Evolutionary conservation across 2,888 invertebrate genomes (phyloP).

Genomic region (Tetranychus piercei): DNA sequence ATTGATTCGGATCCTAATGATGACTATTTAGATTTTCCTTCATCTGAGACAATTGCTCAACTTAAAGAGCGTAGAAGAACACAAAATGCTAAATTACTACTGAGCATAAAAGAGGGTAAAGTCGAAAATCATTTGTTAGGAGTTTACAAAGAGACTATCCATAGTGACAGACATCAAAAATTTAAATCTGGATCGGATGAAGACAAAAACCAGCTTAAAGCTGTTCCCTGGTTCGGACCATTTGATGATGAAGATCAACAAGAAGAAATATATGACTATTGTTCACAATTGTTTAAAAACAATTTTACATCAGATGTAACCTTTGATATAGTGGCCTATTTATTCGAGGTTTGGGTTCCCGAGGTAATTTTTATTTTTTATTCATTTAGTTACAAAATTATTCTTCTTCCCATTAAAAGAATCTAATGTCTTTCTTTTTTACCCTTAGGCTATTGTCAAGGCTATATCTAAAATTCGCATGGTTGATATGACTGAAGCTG

Average conservation of each 20-base stretch:
- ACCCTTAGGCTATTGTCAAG: conserved; percentile 16
- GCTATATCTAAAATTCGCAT: conserved; percentile 14
- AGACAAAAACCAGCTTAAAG: conserved; percentile 19
- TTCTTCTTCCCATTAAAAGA: background rate
- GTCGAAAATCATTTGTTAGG: conserved; percentile 21
- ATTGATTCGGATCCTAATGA: conserved; percentile 4
- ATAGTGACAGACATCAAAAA: conserved; percentile 18
- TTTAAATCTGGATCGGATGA: conserved; percentile 16
- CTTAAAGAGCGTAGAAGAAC: conserved; percentile 19
- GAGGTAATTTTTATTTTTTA: conserved; percentile 18
- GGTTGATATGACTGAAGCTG: conserved; percentile 17
- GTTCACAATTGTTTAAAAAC: conserved; percentile 20
- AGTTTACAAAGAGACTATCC: conserved; percentile 17
- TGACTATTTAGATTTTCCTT: background rate
- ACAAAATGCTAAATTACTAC: conserved; percentile 18
- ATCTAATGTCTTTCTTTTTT: background rate
- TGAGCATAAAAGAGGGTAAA: conserved; percentile 21
- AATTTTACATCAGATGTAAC: conserved; percentile 17
- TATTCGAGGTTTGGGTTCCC: conserved; percentile 23
- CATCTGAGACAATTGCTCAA: conserved; percentile 12
- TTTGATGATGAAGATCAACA: conserved; percentile 23
- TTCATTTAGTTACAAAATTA: no score
- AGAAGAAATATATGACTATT: conserved; percentile 22
- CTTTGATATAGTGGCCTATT: conserved; percentile 21
- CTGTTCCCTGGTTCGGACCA: conserved; percentile 21